Evolutionary conservation across 2,797 vertebrate genomes (phyloP).

Genomic region (Oryzias dopingdopingensis): DNA sequence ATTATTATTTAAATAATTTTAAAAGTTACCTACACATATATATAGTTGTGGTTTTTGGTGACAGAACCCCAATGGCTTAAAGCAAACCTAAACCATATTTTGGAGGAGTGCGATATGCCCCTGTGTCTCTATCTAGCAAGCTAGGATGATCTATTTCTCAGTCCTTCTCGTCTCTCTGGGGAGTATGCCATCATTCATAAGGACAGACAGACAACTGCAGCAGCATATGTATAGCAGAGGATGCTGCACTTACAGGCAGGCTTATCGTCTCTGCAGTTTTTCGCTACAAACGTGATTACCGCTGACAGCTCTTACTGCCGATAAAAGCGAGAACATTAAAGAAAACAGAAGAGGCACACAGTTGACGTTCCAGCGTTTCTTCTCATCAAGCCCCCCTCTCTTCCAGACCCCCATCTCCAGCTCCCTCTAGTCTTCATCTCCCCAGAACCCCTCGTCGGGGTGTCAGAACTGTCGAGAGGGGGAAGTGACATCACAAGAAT

Average conservation of each 20-base stretch:
- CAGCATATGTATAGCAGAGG: slow-evolving; percentile 69
- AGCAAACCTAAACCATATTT: slow-evolving; percentile 9
- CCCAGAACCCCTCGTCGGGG: slow-evolving; percentile 52
- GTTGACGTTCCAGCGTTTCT: slow-evolving; percentile 62
- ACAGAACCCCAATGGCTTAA: too few species aligned
- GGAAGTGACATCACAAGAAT: slow-evolving; percentile 80
- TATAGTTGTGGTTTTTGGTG: too few species aligned
- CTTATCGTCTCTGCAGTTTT: slow-evolving; percentile 73
- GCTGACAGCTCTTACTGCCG: slow-evolving; percentile 78
- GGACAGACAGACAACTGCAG: slow-evolving; percentile 62
- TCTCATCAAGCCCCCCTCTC: slow-evolving; percentile 54
- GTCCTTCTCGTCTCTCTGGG: slow-evolving; percentile 58
- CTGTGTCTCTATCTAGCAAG: slow-evolving; percentile 40
- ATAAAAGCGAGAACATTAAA: slow-evolving; percentile 81
- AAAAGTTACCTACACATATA: too few species aligned
- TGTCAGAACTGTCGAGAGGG: slow-evolving; percentile 77
- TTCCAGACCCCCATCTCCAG: slow-evolving; percentile 27
- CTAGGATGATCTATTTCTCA: slow-evolving; percentile 47
- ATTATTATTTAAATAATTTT: too few species aligned
- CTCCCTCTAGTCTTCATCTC: slow-evolving; percentile 47
- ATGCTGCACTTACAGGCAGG: slow-evolving; percentile 72
- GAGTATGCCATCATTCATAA: slow-evolving; percentile 66
- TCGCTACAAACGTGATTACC: slow-evolving; percentile 76
- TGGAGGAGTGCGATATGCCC: slow-evolving; percentile 26
- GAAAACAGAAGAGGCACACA: slow-evolving; percentile 72